phyloP scores from a whole-genome alignment of 2,797 vertebrate species.

The Pipistrellus kuhlii region DNA sequence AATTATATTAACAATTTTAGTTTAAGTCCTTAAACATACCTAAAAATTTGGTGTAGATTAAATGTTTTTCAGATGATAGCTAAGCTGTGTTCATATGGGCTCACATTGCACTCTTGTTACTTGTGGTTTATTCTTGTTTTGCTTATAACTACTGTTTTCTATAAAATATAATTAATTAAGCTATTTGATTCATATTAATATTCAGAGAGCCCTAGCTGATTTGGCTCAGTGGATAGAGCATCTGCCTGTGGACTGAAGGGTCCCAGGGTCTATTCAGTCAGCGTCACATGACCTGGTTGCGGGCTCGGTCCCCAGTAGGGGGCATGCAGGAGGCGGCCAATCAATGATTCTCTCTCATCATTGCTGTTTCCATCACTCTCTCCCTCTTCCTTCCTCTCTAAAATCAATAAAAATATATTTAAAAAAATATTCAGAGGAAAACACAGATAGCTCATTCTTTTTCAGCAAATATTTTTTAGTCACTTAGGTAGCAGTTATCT shows the following conservation, averaged over 20 bases:
- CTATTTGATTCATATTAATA: neutral
- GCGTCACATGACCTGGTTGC: too few relatives aligned
- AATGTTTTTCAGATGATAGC: neutral
- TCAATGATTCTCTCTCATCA: too few relatives aligned
- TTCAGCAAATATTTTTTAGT: neutral
- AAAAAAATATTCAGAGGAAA: neutral
- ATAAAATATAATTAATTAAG: conserved; percentile 16
- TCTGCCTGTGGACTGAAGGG: too few relatives aligned
- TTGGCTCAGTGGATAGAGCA: too few relatives aligned
- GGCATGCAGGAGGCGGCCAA: too few relatives aligned
- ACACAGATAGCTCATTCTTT: neutral
- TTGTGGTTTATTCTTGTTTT: conserved; percentile 28
- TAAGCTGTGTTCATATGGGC: neutral
- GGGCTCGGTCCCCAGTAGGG: too few relatives aligned
- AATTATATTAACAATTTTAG: neutral
- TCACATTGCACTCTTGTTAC: neutral
- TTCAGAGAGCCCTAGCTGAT: neutral
- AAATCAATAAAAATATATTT: too few relatives aligned
- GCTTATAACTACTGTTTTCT: neutral
- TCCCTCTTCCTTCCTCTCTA: too few relatives aligned
- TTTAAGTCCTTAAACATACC: conserved; percentile 31
- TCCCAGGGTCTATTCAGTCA: too few relatives aligned
- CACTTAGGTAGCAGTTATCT: neutral
- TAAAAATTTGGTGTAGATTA: neutral
- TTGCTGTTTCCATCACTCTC: too few relatives aligned